phyloP scores from a whole-genome alignment of 2,888 invertebrate genomes.

The Drosophila emarginata region DNA sequence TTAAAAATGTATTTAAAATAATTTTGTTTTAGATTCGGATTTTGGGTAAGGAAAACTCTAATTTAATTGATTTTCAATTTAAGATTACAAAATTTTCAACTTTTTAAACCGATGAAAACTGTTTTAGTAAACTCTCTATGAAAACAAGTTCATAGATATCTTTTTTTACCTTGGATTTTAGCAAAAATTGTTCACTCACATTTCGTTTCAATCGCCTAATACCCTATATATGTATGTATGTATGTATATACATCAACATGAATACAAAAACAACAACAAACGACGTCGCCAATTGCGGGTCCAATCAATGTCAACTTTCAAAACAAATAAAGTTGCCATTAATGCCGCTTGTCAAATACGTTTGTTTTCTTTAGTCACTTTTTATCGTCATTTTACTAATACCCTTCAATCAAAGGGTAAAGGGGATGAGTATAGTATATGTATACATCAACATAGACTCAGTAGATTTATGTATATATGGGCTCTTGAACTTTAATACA shows the following conservation, averaged over 20 bases:
- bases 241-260: background rate
- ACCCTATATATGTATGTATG: too few relatives aligned
- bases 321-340: constrained; percentile 73
- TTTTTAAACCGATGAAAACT: too few relatives aligned
- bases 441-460: background rate
- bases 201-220: constrained; percentile 16
- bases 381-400: constrained; percentile 20
- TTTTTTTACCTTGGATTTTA: background rate
- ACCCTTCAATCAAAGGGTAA: background rate
- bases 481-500: too few relatives aligned
- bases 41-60: too few relatives aligned
- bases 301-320: constrained; percentile 78
- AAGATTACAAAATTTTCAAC: too few relatives aligned
- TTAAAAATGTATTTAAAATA: too few relatives aligned
- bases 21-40: too few relatives aligned
- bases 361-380: constrained; percentile 37
- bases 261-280: constrained; percentile 27
- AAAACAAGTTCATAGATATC: too few relatives aligned
- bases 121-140: too few relatives aligned
- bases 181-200: constrained; percentile 4
- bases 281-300: constrained; percentile 64
- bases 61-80: too few relatives aligned
- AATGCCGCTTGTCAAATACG: constrained; percentile 51
- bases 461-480: too few relatives aligned
- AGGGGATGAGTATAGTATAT: background rate